Evolutionary conservation across 2,888 invertebrate species (phyloP).

Genomic region (Bhutanitis thaidina): DNA sequence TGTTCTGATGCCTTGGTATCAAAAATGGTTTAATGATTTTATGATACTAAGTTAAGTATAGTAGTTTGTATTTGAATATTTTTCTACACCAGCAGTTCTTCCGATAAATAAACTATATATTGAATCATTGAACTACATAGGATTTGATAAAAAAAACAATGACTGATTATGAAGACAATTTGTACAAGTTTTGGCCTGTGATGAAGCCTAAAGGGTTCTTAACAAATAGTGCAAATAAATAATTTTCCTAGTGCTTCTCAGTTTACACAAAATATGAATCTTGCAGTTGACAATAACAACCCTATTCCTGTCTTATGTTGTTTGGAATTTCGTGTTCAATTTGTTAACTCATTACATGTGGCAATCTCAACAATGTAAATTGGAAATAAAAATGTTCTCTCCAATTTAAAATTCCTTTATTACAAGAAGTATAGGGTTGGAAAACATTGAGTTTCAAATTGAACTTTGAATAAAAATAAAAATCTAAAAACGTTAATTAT

Average conservation of each 20-base stretch:
- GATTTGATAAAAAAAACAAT: neutral
- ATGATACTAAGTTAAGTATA: neutral
- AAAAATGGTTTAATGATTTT: neutral
- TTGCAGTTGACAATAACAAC: too few species aligned
- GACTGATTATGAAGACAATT: neutral
- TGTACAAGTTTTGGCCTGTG: neutral
- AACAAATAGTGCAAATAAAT: neutral
- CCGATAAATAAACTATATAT: neutral
- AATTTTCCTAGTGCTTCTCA: neutral
- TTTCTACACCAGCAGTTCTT: constrained; percentile 7
- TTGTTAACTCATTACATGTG: too few species aligned
- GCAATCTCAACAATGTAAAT: too few species aligned
- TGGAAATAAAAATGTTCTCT: too few species aligned
- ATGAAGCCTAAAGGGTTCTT: neutral
- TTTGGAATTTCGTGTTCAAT: too few species aligned
- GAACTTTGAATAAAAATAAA: too few species aligned
- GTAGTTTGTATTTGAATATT: constrained; percentile 9
- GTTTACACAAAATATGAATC: neutral
- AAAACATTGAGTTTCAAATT: too few species aligned
- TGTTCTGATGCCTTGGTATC: neutral
- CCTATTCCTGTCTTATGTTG: too few species aligned
- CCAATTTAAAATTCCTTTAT: too few species aligned
- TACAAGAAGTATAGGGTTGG: too few species aligned
- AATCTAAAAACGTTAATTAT: too few species aligned
- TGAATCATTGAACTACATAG: neutral